phyloP scores from a whole-genome alignment of 2,113 vertebrate genomes.

The Oncorhynchus clarkii region DNA sequence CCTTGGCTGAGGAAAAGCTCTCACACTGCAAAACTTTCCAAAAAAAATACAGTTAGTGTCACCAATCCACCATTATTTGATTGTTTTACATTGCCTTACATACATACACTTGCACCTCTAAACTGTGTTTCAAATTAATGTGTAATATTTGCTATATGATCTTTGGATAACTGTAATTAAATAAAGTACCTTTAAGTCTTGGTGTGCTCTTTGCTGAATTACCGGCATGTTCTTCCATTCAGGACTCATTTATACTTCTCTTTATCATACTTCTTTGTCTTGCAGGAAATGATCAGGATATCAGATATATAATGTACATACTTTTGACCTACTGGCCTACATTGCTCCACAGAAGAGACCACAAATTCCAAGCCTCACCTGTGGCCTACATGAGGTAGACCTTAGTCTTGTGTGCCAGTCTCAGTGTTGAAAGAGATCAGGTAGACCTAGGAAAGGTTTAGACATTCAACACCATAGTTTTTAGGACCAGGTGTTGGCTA shows the following conservation, averaged over 20 bases:
- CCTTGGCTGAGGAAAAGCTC: background rate
- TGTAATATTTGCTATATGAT: background rate
- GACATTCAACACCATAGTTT: background rate
- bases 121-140: background rate
- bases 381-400: conserved; percentile 4
- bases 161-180: background rate
- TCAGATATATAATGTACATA: background rate
- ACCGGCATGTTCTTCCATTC: background rate
- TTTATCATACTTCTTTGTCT: background rate
- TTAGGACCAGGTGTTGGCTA: no score
- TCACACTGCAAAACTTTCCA: background rate
- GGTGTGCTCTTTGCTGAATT: background rate
- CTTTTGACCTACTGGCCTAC: conserved; percentile 6
- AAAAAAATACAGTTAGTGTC: background rate
- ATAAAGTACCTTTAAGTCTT: background rate
- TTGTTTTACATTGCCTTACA: background rate
- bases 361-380: background rate
- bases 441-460: background rate
- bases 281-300: background rate
- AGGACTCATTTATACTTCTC: background rate
- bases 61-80: background rate
- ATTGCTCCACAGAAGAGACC: background rate
- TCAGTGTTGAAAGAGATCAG: no score
- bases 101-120: background rate
- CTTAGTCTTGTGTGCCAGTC: background rate